A percentile compares a stretch with the other conserved stretches of the same genome.
Evolutionary conservation across 2,113 vertebrate genomes (phyloP).

Genomic region (Halcyon malimbica): DNA sequence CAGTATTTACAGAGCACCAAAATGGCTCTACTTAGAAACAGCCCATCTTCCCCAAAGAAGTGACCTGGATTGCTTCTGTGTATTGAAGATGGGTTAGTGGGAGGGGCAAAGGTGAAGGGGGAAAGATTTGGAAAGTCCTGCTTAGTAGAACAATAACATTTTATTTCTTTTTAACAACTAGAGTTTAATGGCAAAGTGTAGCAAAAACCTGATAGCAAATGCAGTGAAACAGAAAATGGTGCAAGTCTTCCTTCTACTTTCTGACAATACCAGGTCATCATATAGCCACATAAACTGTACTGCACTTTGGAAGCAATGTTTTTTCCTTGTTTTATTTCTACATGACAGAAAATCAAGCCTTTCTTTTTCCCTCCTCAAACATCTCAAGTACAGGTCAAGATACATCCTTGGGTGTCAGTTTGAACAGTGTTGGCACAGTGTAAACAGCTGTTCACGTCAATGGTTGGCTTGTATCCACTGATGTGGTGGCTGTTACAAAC

Average conservation of each 20-base stretch:
- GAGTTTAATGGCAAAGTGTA: neutral
- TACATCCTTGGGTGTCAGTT: neutral
- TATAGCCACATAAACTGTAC: neutral
- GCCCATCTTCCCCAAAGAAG: neutral
- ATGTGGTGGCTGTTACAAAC: neutral
- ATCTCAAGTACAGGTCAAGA: neutral
- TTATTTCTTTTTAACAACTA: neutral
- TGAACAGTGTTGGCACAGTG: neutral
- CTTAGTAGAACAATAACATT: neutral
- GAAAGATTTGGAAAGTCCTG: neutral
- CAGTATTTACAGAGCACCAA: neutral
- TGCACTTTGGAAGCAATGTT: neutral
- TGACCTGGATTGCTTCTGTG: neutral
- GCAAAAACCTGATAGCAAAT: neutral
- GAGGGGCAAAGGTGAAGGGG: accelerated
- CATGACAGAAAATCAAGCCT: neutral
- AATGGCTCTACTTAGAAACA: neutral
- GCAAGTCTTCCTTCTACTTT: neutral
- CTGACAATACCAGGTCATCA: neutral
- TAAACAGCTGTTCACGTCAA: neutral
- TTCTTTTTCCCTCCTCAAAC: neutral
- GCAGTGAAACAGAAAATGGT: neutral
- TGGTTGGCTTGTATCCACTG: neutral
- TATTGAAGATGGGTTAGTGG: neutral
- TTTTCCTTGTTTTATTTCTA: neutral